phyloP scores from a whole-genome alignment of 2,113 vertebrate species.

The Ceyx cyanopectus region DNA sequence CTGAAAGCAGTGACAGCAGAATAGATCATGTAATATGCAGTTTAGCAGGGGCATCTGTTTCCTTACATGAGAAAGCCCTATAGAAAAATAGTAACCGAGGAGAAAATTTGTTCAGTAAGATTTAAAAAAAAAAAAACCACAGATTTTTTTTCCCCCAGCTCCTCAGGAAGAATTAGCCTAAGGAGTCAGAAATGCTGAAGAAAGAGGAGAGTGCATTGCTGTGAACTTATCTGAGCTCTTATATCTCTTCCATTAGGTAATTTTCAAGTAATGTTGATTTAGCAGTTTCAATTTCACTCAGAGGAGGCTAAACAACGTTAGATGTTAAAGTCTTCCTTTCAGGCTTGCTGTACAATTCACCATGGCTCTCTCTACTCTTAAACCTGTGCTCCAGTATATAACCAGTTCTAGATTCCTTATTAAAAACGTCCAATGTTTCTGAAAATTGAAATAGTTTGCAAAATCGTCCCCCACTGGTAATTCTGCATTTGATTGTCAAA shows the following conservation, averaged over 20 bases:
- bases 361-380: slow-evolving; percentile 38
- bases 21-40: slow-evolving; percentile 10
- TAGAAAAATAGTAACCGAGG: slow-evolving; percentile 18
- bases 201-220: neutral
- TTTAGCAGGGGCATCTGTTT: slow-evolving; percentile 48
- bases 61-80: neutral
- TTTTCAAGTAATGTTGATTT: slow-evolving; percentile 70
- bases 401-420: slow-evolving; percentile 51
- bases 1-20: slow-evolving; percentile 34
- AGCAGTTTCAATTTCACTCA: slow-evolving; percentile 62
- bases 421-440: slow-evolving; percentile 74
- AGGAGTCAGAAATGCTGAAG: neutral
- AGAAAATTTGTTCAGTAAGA: neutral
- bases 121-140: neutral
- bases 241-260: slow-evolving; percentile 46
- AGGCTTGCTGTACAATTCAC: slow-evolving; percentile 56
- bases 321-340: slow-evolving; percentile 60
- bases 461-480: slow-evolving; percentile 76
- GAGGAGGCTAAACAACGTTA: slow-evolving; percentile 60
- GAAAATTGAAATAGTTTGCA: slow-evolving; percentile 77
- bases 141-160: neutral
- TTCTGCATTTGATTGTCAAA: slow-evolving; percentile 89
- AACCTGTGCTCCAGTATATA: slow-evolving; percentile 21
- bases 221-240: slow-evolving; percentile 28
- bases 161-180: neutral